Base-by-base conservation (phyloP, 92 coral and sea anemone species). In the Desmophyllum pertusum region DNA sequence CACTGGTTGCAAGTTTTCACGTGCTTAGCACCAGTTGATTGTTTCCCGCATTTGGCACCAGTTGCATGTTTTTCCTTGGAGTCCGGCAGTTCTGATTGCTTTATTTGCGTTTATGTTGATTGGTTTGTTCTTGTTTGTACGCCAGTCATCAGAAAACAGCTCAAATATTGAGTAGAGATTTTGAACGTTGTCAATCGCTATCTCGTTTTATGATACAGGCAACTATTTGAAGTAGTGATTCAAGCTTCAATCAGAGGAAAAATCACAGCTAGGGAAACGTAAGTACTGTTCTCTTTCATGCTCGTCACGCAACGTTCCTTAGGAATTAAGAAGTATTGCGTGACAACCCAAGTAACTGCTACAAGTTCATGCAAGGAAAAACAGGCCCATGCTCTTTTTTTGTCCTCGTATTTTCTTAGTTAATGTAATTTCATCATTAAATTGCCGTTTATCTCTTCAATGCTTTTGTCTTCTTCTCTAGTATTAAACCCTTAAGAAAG, bases 181-280 rank as follows among this genome's bases (percentile, higher is more conserved):
- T 41, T 40, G 2, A 0, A 23, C 30, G 0, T 21, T 15, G 1
- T 41, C 37, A 40, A 72, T 42, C n/a, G 0, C 7, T 36, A 10
- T 45, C 17, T 23, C 2, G 64, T 73, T 69, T 76, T 46, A 6
- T 81, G 21, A 53, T 53, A 15, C 84, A 95, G 98, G 64, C 98
- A 95, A 41, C 84, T 95, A 15, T 95, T 95, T 83, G 98, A 95
- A 88, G 92, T 95, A 19, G 96, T 91, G 29, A 94, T 95, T 51
- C 98, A 95, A 90, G 98, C 98, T 11, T 91, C 95, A 14, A 79
- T 95, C 36, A 82, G 98, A 39, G 98, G 98, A 69, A 86, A 86
- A 76, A 85, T 95, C 37, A 85, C 93, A 31, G 93, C 98, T 5
- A 84, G 98, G 33, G 98, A 95, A 85, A 94, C 96, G 98, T 95